Base-by-base conservation (phyloP, 92 coral and sea anemone genomes). In the Galaxea fascicularis region DNA sequence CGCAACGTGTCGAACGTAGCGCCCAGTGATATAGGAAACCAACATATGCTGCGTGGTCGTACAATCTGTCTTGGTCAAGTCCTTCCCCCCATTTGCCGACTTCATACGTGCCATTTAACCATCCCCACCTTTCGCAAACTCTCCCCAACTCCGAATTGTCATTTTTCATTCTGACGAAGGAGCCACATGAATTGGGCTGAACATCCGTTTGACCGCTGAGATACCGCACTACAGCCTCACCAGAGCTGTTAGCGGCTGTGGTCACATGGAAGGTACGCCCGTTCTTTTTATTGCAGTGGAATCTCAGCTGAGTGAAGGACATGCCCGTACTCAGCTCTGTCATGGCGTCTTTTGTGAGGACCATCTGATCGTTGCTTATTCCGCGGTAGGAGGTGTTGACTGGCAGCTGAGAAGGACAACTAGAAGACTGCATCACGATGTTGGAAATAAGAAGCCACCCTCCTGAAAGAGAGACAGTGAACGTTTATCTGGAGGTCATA, bases 401-500 rank as follows among this genome's bases (percentile, higher is more conserved):
- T 18, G 76, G 51, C 53, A 6, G 16, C 20, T 24, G 52, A 71
- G 76, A 16, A 10, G 52, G 76, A 39, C 53, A 53, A 4, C 53
- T 71, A 1, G 87, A 72, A 14, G 22, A 71, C 41, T 52, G 39
- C 75, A 82, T 72, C 5, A 82, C 77, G 14, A 17, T 0, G 57
- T 72, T 82, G 68, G 80, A 71, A 4, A 82, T 80, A 63, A 82
- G 21, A 11, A 71, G 49, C 87, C 87, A 82, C 24, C 87, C 87
- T 4, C 80, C 87, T 82, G 72, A 6, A 71, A 71, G 6, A 35
- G 41, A 35, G 41, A 6, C 41, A 35, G 41, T 35, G 41, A 6
- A 35, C 41, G 2, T 35, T 35, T 35, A 35, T 35, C 41, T 35
- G 41, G 41, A 35, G 41, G 41, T 35, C 41, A 35, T 6, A 6